phyloP scores from a whole-genome alignment of 2,113 vertebrate species.

The Hippoglossus stenolepis region DNA sequence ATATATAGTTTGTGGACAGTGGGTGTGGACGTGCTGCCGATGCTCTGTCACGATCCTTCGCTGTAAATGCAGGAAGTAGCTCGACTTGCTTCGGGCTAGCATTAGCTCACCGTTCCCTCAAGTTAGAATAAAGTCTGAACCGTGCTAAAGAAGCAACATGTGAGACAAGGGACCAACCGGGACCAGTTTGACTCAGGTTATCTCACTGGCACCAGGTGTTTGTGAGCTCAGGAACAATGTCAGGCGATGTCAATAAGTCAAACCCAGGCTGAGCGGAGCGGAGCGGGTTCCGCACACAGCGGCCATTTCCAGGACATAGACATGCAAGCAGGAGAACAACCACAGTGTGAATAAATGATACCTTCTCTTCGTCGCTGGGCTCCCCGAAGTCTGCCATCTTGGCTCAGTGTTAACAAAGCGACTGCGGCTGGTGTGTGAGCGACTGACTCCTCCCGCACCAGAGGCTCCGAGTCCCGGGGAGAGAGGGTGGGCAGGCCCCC shows the following conservation, averaged over 20 bases:
- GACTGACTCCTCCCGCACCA: slow-evolving; percentile 35
- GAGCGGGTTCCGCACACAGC: no score
- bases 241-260: no score
- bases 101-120: neutral
- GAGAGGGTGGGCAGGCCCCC: no score
- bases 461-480: no score
- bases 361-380: slow-evolving; percentile 92
- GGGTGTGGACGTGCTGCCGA: slow-evolving; percentile 43
- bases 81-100: slow-evolving; percentile 58
- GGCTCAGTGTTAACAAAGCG: slow-evolving; percentile 74
- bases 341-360: slow-evolving; percentile 64
- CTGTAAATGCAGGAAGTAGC: slow-evolving; percentile 70
- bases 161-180: neutral
- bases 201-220: no score
- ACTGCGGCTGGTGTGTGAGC: slow-evolving; percentile 56
- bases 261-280: no score
- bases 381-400: slow-evolving; percentile 94
- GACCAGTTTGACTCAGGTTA: no score
- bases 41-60: slow-evolving; percentile 35
- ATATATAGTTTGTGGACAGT: neutral
- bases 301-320: no score
- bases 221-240: no score
- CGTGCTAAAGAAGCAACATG: neutral
- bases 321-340: neutral
- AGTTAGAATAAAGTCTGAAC: no score